Evolutionary conservation across 2,797 vertebrate genomes (phyloP).

Genomic region (Helicolenus hilgendorfi): DNA sequence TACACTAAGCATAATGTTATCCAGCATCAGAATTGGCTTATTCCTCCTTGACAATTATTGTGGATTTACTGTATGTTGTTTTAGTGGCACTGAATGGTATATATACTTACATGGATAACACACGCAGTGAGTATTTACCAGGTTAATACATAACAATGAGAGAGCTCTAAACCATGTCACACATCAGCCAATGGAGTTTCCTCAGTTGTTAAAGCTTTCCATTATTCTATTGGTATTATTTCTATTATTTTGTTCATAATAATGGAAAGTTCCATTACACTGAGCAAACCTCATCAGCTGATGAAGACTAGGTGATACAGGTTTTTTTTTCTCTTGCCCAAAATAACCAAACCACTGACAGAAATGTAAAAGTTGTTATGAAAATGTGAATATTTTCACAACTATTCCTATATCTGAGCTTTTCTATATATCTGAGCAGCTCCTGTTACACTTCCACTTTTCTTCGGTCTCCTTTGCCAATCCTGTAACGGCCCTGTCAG

Average conservation of each 20-base stretch:
- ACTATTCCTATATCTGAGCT: background rate
- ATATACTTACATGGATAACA: background rate
- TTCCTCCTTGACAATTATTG: background rate
- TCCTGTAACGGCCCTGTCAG: conserved; percentile 17
- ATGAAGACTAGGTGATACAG: background rate
- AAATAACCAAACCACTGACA: background rate
- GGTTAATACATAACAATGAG: background rate
- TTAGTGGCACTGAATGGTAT: background rate
- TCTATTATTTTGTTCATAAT: background rate
- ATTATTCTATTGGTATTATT: background rate
- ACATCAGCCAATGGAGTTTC: background rate
- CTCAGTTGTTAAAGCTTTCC: background rate
- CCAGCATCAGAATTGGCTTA: background rate
- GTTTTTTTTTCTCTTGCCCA: background rate
- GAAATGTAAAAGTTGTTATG: background rate
- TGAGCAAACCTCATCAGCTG: background rate
- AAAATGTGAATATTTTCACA: background rate
- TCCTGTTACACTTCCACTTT: background rate
- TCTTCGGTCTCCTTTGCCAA: background rate
- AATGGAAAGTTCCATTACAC: background rate
- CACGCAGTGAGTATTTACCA: background rate
- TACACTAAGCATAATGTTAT: background rate
- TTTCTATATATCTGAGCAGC: too few relatives aligned
- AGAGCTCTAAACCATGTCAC: background rate
- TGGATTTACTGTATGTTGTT: conserved; percentile 11